phyloP scores from a whole-genome alignment of 2,797 vertebrate genomes.

The Podargus strigoides region DNA sequence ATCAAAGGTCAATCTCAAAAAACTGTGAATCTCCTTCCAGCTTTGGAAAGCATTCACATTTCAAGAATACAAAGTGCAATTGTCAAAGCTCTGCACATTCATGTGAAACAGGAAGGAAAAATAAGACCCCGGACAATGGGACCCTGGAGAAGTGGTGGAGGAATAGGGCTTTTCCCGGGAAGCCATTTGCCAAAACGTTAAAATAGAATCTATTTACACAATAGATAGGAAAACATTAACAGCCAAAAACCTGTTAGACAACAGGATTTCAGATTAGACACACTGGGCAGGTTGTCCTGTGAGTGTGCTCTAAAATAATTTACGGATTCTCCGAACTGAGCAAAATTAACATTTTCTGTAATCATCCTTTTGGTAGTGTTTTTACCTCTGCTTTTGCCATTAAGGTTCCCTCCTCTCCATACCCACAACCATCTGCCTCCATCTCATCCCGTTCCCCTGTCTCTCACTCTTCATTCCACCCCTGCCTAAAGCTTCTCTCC shows the following conservation, averaged over 20 bases:
- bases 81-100: not conserved
- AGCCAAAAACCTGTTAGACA: not conserved
- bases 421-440: not conserved
- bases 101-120: conserved; percentile 41
- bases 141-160: not conserved
- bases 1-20: conserved; percentile 51
- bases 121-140: conserved; percentile 38
- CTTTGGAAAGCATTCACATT: conserved; percentile 23
- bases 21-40: conserved; percentile 3
- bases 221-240: not conserved
- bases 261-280: conserved; percentile 11
- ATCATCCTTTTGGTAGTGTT: not conserved
- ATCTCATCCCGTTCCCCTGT: not conserved
- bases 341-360: not conserved
- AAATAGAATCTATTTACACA: conserved; percentile 33
- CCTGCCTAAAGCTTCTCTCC: not conserved
- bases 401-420: not conserved
- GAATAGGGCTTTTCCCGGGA: not conserved
- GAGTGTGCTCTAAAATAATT: not conserved
- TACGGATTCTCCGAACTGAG: not conserved
- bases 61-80: conserved; percentile 32
- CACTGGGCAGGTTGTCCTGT: not conserved
- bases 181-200: conserved; percentile 1
- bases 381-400: not conserved
- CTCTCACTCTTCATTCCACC: not conserved